Conservation (phyloP, 2,888 invertebrate genomes). For the Apodemia mormo region DNA sequence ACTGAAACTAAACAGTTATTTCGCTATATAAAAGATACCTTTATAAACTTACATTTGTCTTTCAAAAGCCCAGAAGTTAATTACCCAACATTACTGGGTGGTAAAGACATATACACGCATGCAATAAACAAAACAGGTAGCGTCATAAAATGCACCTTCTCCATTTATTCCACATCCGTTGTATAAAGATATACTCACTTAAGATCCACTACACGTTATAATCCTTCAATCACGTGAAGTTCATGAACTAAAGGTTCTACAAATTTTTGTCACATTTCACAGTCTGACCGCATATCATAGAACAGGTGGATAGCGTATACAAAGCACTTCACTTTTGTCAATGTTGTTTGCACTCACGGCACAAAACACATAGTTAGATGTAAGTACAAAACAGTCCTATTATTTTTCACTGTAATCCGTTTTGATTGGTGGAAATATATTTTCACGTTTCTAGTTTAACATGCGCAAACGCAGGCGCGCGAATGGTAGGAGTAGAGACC, state of each 20-base stretch:
- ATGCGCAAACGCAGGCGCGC: conserved; percentile 74
- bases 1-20: background rate
- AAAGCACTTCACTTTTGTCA: background rate
- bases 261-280: conserved; percentile 6
- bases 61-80: conserved; percentile 12
- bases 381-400: conserved; percentile 11
- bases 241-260: conserved; percentile 4
- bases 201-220: conserved; percentile 32
- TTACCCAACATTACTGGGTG: conserved; percentile 29
- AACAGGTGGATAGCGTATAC: conserved; percentile 8
- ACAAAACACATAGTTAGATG: conserved; percentile 6
- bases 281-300: background rate
- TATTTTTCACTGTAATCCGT: conserved; percentile 10
- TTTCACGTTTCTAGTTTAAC: background rate
- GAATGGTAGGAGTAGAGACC: conserved; percentile 64
- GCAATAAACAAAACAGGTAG: conserved; percentile 75
- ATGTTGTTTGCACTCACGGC: background rate
- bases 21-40: background rate
- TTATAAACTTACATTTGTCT: background rate
- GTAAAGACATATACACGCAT: conserved; percentile 37
- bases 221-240: background rate
- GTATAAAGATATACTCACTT: conserved; percentile 40
- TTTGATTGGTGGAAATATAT: conserved; percentile 8
- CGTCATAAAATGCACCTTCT: conserved; percentile 68
- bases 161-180: conserved; percentile 77